Conservation (phyloP, 2,888 invertebrate species). For the Drosophila mimica region DNA sequence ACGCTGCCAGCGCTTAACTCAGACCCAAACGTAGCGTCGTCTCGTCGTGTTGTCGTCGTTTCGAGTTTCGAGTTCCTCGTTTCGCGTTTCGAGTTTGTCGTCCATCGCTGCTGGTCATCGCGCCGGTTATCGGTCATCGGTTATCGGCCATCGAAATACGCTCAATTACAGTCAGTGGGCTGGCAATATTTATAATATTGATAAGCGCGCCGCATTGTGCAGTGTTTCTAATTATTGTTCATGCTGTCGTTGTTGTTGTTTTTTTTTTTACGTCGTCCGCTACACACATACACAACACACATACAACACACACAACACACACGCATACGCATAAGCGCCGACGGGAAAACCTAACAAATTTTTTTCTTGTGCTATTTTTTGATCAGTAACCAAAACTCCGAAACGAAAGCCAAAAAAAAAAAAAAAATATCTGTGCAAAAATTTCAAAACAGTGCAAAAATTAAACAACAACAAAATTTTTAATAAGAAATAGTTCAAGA, state of each 20-base stretch:
- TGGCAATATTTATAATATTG: slow-evolving; percentile 43
- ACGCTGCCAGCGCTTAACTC: slow-evolving; percentile 45
- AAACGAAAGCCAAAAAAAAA: slow-evolving; percentile 7
- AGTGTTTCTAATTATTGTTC: slow-evolving; percentile 26
- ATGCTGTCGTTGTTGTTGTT: slow-evolving; percentile 15
- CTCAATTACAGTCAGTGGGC: slow-evolving; percentile 43
- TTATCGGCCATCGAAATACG: slow-evolving; percentile 43
- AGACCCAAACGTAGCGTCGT: slow-evolving; percentile 49
- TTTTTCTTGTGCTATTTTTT: slow-evolving; percentile 74
- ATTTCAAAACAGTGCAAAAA: slow-evolving; percentile 45
- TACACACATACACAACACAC: slow-evolving; percentile 3
- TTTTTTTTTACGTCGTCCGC: slow-evolving; percentile 6
- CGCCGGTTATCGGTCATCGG: slow-evolving; percentile 41
- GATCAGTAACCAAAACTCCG: slow-evolving; percentile 61
- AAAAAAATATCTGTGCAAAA: slow-evolving; percentile 37
- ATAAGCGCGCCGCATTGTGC: slow-evolving; percentile 37
- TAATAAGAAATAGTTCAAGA: slow-evolving; percentile 1
- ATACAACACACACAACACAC: slow-evolving; percentile 9
- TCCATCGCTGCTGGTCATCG: slow-evolving; percentile 22
- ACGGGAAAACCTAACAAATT: slow-evolving; percentile 39
- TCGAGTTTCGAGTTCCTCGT: slow-evolving; percentile 2
- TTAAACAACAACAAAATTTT: slow-evolving; percentile 16
- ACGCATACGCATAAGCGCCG: slow-evolving; percentile 16
- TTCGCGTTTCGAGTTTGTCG: not conserved
- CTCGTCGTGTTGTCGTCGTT: slow-evolving; percentile 36